Evolutionary conservation across 2,888 invertebrate species (phyloP).

Genomic region (Brachyopa scutellaris): DNA sequence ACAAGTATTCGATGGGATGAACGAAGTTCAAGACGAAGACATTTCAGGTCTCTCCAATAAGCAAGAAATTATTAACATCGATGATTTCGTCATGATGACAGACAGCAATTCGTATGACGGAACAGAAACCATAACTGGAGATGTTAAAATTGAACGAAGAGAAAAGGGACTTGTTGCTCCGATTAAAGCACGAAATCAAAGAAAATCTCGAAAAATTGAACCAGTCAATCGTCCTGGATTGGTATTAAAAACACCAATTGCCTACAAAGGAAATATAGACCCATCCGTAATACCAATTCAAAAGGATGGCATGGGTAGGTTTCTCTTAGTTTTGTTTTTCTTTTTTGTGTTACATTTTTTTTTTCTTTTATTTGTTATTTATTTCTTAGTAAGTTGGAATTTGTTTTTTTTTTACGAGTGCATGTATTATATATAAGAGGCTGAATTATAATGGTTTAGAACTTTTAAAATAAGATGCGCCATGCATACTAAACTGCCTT

Average conservation of each 20-base stretch:
- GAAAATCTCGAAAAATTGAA: conserved; percentile 85
- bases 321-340: conserved; percentile 73
- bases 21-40: conserved; percentile 73
- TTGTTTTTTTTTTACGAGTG: no score
- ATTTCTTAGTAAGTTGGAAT: no score
- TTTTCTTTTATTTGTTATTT: conserved; percentile 45
- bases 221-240: conserved; percentile 89
- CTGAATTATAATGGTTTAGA: no score
- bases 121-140: conserved; percentile 78
- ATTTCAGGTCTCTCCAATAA: conserved; percentile 78
- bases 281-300: conserved; percentile 93
- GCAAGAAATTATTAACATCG: conserved; percentile 81
- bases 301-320: conserved; percentile 94
- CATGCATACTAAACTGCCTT: no score
- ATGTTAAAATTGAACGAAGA: conserved; percentile 73
- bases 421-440: no score
- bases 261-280: conserved; percentile 90
- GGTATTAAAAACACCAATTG: conserved; percentile 89
- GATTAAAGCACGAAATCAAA: conserved; percentile 75
- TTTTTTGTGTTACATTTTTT: conserved; percentile 55
- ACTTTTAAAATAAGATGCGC: no score
- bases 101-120: conserved; percentile 81
- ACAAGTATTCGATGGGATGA: conserved; percentile 73
- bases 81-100: conserved; percentile 81
- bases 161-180: conserved; percentile 51